Evolutionary conservation across 2,113 vertebrate genomes (phyloP).

Genomic region (Pardalotus punctatus): DNA sequence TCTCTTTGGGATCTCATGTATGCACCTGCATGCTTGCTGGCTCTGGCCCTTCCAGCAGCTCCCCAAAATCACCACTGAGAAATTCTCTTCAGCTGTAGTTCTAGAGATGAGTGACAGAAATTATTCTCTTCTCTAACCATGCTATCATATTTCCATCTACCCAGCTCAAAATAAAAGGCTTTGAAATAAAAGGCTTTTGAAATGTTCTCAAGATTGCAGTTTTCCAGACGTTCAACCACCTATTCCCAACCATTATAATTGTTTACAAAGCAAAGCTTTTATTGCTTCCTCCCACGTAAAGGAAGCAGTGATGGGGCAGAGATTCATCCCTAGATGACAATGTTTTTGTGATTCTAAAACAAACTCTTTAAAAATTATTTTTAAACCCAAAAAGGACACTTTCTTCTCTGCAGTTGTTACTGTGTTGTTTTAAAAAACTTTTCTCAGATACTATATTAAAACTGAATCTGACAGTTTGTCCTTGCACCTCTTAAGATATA

Average conservation of each 20-base stretch:
- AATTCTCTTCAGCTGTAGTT: not conserved
- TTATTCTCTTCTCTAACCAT: not conserved
- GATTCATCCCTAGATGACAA: conserved; percentile 55
- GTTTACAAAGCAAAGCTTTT: conserved; percentile 51
- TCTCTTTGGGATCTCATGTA: not conserved
- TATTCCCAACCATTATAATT: not conserved
- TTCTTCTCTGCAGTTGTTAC: not conserved
- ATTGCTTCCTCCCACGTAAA: conserved; percentile 36
- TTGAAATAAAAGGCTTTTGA: conserved; percentile 32
- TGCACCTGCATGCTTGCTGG: not conserved
- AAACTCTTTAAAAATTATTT: conserved; percentile 27
- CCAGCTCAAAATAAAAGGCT: conserved; percentile 20
- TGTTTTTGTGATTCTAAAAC: conserved; percentile 16
- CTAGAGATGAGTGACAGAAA: not conserved
- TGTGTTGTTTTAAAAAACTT: not conserved
- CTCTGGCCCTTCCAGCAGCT: not conserved
- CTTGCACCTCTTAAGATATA: not conserved
- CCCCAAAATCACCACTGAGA: not conserved
- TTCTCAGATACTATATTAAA: not conserved
- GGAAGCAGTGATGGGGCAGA: conserved; percentile 46
- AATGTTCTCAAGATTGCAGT: not conserved
- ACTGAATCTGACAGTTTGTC: not conserved
- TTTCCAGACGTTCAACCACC: conserved; percentile 6
- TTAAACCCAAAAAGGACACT: not conserved
- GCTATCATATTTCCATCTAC: not conserved